Evolutionary conservation across 2,888 invertebrate genomes (phyloP).

Genomic region (Micoletzkya japonica): DNA sequence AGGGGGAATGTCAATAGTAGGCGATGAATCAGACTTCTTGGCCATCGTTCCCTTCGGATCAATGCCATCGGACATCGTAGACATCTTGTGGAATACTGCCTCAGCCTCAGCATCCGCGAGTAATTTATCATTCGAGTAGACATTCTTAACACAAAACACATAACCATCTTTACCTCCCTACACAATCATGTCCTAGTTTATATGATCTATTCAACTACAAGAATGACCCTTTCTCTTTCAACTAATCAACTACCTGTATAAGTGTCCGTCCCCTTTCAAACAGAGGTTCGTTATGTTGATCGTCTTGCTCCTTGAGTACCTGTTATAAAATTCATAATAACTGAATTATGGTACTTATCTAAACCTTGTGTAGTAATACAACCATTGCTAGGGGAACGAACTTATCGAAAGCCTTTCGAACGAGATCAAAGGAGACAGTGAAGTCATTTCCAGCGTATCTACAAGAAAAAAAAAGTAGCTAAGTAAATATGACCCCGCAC

Average conservation of each 20-base stretch:
- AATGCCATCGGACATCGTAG: neutral
- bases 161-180: too few species aligned
- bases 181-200: too few species aligned
- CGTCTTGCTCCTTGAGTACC: constrained; percentile 12
- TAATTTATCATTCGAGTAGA: constrained; percentile 25
- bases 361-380: constrained; percentile 17
- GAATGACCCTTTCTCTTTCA: neutral
- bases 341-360: neutral
- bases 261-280: constrained; percentile 25
- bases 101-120: constrained; percentile 12
- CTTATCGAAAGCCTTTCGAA: constrained; percentile 25
- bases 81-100: constrained; percentile 10
- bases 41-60: too few species aligned
- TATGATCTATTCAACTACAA: too few species aligned
- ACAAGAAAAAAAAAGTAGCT: neutral
- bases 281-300: constrained; percentile 19
- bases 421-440: constrained; percentile 15
- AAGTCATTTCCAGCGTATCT: constrained; percentile 26
- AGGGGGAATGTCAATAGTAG: too few species aligned
- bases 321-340: neutral
- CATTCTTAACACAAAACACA: constrained; percentile 7
- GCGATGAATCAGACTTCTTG: too few species aligned
- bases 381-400: constrained; percentile 26
- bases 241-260: constrained; percentile 15
- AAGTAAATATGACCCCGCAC: neutral